These are phyloP conservation scores for Brachionus angularis DNA, from an alignment of 1,140 invertebrate species.

Conservation along the genomic window DNA sequence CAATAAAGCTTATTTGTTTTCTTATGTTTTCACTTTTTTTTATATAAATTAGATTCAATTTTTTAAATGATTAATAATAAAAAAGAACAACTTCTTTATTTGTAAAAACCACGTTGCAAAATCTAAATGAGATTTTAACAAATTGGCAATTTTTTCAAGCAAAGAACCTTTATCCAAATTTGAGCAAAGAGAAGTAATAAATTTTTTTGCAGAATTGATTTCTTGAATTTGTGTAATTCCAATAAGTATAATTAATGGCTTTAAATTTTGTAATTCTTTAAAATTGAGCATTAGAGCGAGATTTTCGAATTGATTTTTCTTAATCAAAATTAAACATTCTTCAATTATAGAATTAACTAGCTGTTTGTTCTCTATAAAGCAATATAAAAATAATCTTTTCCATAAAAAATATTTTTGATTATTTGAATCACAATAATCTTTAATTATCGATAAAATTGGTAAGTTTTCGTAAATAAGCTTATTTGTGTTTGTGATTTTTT, in stretches of 20 bases:
- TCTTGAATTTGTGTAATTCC: conserved; percentile 51
- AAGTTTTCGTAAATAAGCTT: conserved; percentile 8
- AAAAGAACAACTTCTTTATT: background rate
- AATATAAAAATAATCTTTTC: conserved; percentile 7
- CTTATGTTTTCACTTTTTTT: background rate
- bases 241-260: conserved; percentile 51
- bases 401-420: background rate
- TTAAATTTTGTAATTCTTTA: conserved; percentile 51
- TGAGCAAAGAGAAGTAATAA: conserved; percentile 50
- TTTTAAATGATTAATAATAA: background rate
- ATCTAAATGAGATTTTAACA: conserved; percentile 54
- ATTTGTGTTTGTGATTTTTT: background rate
- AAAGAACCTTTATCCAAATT: background rate
- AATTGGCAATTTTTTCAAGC: conserved; percentile 49
- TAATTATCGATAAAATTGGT: background rate
- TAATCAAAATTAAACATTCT: conserved; percentile 47
- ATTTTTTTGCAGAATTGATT: conserved; percentile 48
- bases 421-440: background rate
- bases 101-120: conserved; percentile 53
- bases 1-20: background rate
- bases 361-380: background rate
- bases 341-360: background rate
- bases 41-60: too few species aligned
- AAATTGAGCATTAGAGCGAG: conserved; percentile 48
- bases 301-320: conserved; percentile 48